A percentile compares a stretch with the other conserved stretches of the same genome.
These are phyloP conservation scores for Phyllotreta striolata DNA, from an alignment of 2,888 invertebrate genomes.

Conservation along the genomic window DNA sequence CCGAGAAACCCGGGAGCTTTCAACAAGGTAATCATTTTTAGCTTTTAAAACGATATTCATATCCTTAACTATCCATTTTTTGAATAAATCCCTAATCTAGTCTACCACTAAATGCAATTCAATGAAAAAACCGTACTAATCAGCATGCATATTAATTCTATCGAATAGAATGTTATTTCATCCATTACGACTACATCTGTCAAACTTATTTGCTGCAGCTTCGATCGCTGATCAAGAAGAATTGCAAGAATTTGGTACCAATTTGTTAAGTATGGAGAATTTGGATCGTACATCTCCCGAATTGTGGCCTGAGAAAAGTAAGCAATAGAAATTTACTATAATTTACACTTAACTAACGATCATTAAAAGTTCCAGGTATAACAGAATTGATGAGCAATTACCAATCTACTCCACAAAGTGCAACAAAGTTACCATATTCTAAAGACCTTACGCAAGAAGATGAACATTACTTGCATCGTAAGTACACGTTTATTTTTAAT, in stretches of 20 bases:
- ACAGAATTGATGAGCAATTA: conserved; percentile 81
- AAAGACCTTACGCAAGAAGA: conserved; percentile 77
- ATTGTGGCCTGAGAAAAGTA: conserved; percentile 95
- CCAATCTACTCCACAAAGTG: conserved; percentile 62
- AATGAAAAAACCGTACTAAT: conserved; percentile 3
- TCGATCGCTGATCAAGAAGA: conserved; percentile 47
- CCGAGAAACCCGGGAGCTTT: conserved; percentile 70
- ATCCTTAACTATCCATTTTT: not conserved
- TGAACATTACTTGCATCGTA: conserved; percentile 79
- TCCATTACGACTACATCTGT: conserved; percentile 33
- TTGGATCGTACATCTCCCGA: conserved; percentile 95
- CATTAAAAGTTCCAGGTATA: conserved; percentile 85
- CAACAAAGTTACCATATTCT: conserved; percentile 71
- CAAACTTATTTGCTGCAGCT: conserved; percentile 43
- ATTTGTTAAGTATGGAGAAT: conserved; percentile 87
- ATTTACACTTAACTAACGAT: conserved; percentile 17
- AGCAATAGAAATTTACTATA: conserved; percentile 46
- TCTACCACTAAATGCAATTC: not conserved
- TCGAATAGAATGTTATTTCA: no score
- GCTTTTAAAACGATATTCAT: conserved; percentile 26
- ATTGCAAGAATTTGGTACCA: conserved; percentile 68
- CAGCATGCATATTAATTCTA: no score
- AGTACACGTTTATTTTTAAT: conserved; percentile 57
- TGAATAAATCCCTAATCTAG: not conserved
- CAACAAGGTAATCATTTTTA: conserved; percentile 66